Evolutionary conservation across 1,140 invertebrate genomes (phyloP).

Genomic region (Sinonovacula constricta): DNA sequence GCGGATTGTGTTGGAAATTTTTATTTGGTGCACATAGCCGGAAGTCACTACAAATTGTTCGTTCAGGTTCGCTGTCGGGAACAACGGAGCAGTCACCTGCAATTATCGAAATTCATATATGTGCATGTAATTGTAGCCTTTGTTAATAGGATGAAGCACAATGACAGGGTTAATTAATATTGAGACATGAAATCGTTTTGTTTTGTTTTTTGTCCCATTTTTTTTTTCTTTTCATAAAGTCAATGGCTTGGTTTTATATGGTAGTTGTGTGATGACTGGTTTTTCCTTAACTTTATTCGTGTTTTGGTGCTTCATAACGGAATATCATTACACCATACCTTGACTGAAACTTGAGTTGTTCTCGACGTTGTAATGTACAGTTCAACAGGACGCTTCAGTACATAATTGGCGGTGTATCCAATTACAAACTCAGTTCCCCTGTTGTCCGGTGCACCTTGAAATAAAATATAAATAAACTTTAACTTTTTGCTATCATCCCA

Average conservation of each 20-base stretch:
- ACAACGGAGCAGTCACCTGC: conserved; percentile 12
- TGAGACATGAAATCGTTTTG: background rate
- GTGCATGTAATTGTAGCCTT: too few relatives aligned
- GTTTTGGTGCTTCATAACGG: too few relatives aligned
- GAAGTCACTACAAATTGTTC: conserved; percentile 4
- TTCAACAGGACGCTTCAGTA: background rate
- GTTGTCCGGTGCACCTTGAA: conserved; percentile 25
- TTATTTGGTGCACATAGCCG: conserved; percentile 1
- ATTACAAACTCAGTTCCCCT: conserved; percentile 10
- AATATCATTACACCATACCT: too few relatives aligned
- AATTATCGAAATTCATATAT: too few relatives aligned
- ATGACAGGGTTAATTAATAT: background rate
- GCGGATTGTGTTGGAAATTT: conserved; percentile 6
- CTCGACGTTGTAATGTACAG: conserved; percentile 1
- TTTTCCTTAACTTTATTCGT: too few relatives aligned
- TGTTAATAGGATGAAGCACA: background rate
- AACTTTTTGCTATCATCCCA: too few relatives aligned
- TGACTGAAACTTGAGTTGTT: background rate
- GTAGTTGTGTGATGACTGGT: too few relatives aligned
- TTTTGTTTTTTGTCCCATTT: background rate
- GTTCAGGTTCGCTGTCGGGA: background rate
- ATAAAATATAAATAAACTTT: too few relatives aligned
- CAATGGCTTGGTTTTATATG: too few relatives aligned
- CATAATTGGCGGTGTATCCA: conserved; percentile 1
- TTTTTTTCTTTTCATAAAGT: background rate